Conservation (phyloP, 2,888 invertebrate species). For the Rhagophthalmus giganteus region DNA sequence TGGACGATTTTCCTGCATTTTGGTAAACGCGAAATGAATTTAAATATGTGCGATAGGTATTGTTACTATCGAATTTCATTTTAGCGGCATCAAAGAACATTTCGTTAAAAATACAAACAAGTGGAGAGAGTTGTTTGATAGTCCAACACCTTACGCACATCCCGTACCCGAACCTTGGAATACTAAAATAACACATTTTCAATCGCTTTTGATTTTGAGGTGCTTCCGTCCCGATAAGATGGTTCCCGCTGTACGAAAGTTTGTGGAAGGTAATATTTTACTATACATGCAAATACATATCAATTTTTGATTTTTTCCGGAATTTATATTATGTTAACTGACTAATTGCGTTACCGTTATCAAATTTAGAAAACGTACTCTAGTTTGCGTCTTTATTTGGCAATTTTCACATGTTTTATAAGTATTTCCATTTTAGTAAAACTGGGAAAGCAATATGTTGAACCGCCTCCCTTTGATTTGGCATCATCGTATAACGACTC, state of each 20-base stretch:
- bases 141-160: slow-evolving; percentile 71
- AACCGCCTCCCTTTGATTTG: slow-evolving; percentile 89
- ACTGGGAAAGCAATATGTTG: slow-evolving; percentile 78
- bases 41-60: background rate
- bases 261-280: slow-evolving; percentile 62
- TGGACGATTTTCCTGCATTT: slow-evolving; percentile 60
- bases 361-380: background rate
- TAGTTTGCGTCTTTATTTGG: background rate
- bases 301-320: background rate
- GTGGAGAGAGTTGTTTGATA: slow-evolving; percentile 80
- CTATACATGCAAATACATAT: background rate
- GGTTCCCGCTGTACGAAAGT: slow-evolving; percentile 73
- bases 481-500: slow-evolving; percentile 83
- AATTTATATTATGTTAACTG: background rate
- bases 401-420: background rate
- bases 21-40: slow-evolving; percentile 34
- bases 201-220: slow-evolving; percentile 76
- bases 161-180: slow-evolving; percentile 74
- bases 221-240: slow-evolving; percentile 88
- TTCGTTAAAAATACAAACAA: slow-evolving; percentile 59
- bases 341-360: background rate
- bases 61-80: too few relatives aligned
- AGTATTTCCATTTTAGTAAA: slow-evolving; percentile 56
- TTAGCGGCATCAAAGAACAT: slow-evolving; percentile 67
- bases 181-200: slow-evolving; percentile 64